phyloP scores from a whole-genome alignment of 2,113 vertebrate species.

The Planiliza haematocheilus region DNA sequence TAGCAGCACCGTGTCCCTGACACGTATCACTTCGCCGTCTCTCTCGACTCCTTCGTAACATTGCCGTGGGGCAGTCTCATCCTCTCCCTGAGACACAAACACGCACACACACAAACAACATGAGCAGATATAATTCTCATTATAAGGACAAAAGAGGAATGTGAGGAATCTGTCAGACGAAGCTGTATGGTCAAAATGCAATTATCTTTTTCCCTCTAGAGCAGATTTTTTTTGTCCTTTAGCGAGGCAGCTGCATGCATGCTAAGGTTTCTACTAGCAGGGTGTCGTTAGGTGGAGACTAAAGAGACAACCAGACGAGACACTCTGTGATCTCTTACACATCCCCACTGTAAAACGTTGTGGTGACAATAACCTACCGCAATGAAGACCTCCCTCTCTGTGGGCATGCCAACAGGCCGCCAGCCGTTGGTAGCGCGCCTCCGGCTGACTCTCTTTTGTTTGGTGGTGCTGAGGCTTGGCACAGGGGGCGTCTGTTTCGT shows the following conservation, averaged over 20 bases:
- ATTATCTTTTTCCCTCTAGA: conserved; percentile 40
- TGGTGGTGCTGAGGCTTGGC: conserved; percentile 79
- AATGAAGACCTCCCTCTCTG: conserved; percentile 93
- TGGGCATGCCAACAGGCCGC: conserved; percentile 89
- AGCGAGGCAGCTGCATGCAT: background rate
- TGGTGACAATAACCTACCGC: conserved; percentile 84
- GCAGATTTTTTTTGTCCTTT: conserved; percentile 8
- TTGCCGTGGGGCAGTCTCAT: conserved; percentile 91
- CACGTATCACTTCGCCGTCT: conserved; percentile 94
- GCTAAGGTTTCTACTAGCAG: background rate
- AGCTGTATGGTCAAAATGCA: conserved; percentile 54
- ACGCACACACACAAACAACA: conserved; percentile 12
- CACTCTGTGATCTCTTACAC: conserved; percentile 13
- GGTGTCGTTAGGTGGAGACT: conserved; percentile 1
- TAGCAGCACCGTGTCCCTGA: conserved; percentile 95
- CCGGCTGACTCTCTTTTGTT: conserved; percentile 87
- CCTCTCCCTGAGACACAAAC: conserved; percentile 88
- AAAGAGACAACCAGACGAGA: background rate
- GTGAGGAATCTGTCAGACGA: conserved; percentile 45
- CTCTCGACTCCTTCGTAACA: conserved; percentile 97
- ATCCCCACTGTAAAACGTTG: background rate
- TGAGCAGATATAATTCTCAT: conserved; percentile 53
- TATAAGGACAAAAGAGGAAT: conserved; percentile 54
- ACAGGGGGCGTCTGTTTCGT: conserved; percentile 80
- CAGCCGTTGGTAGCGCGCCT: conserved; percentile 95